Conservation (phyloP, 2,888 invertebrate species). For the Metacarcinus magister region DNA sequence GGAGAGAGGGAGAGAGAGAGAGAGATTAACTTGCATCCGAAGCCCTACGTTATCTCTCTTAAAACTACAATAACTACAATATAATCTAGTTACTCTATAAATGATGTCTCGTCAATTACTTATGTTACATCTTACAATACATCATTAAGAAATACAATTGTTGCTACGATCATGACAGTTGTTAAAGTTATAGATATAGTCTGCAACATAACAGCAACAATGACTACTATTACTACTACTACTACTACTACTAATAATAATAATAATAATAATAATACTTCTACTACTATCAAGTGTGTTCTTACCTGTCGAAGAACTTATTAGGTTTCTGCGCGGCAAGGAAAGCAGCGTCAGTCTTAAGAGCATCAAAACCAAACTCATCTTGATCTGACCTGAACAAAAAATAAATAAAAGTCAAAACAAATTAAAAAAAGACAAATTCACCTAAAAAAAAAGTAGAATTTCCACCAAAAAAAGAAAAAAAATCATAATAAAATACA, state of each 20-base stretch:
- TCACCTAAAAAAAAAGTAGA: too few relatives aligned
- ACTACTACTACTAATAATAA: too few relatives aligned
- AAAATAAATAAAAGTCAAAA: background rate
- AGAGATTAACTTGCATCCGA: background rate
- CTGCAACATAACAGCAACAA: slow-evolving; percentile 38
- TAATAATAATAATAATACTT: too few relatives aligned
- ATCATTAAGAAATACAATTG: too few relatives aligned
- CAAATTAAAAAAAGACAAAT: too few relatives aligned
- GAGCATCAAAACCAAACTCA: slow-evolving; percentile 60
- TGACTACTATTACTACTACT: slow-evolving; percentile 32
- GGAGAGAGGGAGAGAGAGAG: background rate
- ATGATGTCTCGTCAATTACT: too few relatives aligned
- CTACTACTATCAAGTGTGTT: background rate
- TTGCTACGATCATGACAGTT: background rate
- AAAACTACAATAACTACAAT: too few relatives aligned
- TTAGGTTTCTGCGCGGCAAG: slow-evolving; percentile 64
- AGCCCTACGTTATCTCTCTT: too few relatives aligned
- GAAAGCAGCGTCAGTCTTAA: slow-evolving; percentile 59
- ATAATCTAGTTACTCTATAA: too few relatives aligned
- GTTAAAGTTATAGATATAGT: slow-evolving; percentile 53
- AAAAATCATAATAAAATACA: too few relatives aligned
- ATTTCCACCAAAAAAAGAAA: too few relatives aligned
- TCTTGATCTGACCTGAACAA: background rate
- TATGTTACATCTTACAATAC: too few relatives aligned
- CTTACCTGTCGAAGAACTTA: slow-evolving; percentile 66